Evolutionary conservation across 2,113 vertebrate genomes (phyloP).

Genomic region (Amphilophus citrinellus): DNA sequence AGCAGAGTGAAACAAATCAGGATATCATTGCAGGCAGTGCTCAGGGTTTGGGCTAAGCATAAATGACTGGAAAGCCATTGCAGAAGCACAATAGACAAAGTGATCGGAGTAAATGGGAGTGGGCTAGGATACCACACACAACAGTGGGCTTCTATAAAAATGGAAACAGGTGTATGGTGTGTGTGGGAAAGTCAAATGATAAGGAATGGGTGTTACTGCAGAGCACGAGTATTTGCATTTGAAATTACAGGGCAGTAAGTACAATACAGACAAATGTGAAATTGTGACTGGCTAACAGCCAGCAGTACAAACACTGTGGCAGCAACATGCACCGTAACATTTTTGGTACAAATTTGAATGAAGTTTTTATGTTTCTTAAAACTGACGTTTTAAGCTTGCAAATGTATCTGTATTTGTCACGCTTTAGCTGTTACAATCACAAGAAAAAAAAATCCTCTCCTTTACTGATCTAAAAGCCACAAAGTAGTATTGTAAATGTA

Average conservation of each 20-base stretch:
- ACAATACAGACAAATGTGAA: neutral
- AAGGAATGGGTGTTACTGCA: neutral
- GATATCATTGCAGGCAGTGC: neutral
- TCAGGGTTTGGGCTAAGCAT: neutral
- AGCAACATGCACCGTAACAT: neutral
- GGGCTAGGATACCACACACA: neutral
- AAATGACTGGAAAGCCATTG: neutral
- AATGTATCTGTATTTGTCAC: neutral
- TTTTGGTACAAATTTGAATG: neutral
- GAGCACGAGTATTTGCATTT: neutral
- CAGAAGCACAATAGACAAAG: neutral
- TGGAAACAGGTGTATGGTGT: neutral
- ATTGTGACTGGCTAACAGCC: neutral
- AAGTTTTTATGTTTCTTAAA: neutral
- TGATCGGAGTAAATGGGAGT: neutral
- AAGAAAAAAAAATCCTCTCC: neutral
- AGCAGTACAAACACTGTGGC: neutral
- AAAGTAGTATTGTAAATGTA: neutral
- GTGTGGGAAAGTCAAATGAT: neutral
- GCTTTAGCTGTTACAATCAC: neutral
- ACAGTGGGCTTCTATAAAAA: neutral
- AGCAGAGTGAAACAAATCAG: neutral
- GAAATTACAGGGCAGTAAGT: neutral
- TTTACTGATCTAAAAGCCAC: slow-evolving; percentile 2
- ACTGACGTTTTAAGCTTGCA: neutral